A percentile compares a stretch with the other conserved stretches of the same genome.
Evolutionary conservation across 2,888 invertebrate species (phyloP).

Genomic region (Gerris lacustris): DNA sequence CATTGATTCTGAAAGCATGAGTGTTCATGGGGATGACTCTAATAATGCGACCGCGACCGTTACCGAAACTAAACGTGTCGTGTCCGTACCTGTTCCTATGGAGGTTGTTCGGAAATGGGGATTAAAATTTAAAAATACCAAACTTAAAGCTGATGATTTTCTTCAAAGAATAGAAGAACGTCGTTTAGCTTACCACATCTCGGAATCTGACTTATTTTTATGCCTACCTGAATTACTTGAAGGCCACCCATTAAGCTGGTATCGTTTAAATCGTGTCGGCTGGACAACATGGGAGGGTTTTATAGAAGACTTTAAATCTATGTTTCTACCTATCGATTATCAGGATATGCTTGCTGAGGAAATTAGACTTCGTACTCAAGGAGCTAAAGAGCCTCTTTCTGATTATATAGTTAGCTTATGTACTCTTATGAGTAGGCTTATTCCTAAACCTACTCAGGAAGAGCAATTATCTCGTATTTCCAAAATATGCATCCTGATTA

Average conservation of each 20-base stretch:
- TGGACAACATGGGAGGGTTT: background rate
- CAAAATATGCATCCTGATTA: background rate
- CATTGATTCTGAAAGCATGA: background rate
- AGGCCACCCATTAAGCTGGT: background rate
- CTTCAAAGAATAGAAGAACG: background rate
- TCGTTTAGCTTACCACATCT: background rate
- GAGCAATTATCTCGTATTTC: background rate
- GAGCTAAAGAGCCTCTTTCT: background rate
- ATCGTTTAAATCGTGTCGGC: background rate
- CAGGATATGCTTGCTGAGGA: constrained; percentile 1
- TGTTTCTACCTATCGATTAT: constrained; percentile 1
- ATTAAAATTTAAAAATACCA: background rate
- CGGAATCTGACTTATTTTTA: background rate
- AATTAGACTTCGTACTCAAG: background rate
- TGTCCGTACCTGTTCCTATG: background rate
- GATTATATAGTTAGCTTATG: background rate
- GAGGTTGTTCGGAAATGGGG: background rate
- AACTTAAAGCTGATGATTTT: background rate
- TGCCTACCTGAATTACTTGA: constrained; percentile 1
- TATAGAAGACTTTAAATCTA: background rate
- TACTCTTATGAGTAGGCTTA: background rate
- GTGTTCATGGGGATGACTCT: background rate
- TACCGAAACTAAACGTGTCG: background rate
- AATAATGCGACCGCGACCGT: background rate
- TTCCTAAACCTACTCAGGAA: background rate